Conservation (phyloP, 2,113 vertebrate genomes). For the Myodes glareolus region DNA sequence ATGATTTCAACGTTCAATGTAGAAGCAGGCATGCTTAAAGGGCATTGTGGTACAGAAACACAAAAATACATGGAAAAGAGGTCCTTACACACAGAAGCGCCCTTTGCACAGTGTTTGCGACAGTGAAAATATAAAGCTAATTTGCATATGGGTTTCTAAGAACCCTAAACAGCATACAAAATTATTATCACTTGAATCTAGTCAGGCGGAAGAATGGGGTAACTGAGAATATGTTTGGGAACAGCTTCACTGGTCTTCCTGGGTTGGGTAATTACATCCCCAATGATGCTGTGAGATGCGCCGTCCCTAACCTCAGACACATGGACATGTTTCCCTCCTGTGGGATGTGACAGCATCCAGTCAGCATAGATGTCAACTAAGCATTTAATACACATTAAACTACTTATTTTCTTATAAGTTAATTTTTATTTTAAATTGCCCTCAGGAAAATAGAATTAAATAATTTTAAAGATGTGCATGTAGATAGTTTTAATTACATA, state of each 20-base stretch:
- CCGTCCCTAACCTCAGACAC: not conserved
- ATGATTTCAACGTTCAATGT: not conserved
- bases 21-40: not conserved
- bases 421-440: not conserved
- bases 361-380: not conserved
- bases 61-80: not conserved
- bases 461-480: not conserved
- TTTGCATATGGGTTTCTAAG: not conserved
- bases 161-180: not conserved
- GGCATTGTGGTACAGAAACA: not conserved
- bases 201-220: not conserved
- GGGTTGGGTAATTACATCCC: not conserved
- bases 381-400: not conserved
- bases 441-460: constrained; percentile 7
- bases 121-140: not conserved
- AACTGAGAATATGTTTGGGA: accelerated
- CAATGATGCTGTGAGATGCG: accelerated
- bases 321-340: too few species aligned
- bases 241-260: not conserved
- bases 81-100: too few species aligned
- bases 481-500: not conserved
- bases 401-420: not conserved
- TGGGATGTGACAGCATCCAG: not conserved
- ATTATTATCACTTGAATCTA: not conserved
- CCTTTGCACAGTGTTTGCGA: not conserved